Conservation (phyloP, 2,797 vertebrate species). For the Salarias fasciatus region DNA sequence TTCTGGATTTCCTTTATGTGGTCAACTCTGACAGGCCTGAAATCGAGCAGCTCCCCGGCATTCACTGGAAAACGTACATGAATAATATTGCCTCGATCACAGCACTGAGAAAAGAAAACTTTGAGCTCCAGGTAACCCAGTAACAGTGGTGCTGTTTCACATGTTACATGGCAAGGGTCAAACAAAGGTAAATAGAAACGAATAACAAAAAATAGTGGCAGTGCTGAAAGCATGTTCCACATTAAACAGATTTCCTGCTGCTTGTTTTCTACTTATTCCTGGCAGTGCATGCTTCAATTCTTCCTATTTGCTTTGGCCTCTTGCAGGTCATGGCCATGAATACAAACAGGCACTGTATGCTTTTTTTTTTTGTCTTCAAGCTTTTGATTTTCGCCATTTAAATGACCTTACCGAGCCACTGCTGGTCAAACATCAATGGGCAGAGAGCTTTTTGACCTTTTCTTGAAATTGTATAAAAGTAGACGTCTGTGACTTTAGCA, state of each 20-base stretch:
- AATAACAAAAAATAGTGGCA: slow-evolving; percentile 11
- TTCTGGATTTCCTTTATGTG: slow-evolving; percentile 27
- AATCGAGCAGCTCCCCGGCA: slow-evolving; percentile 18
- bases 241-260: slow-evolving; percentile 64
- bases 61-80: slow-evolving; percentile 38
- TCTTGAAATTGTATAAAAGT: slow-evolving; percentile 7
- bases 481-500: slow-evolving; percentile 24
- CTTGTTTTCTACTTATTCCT: slow-evolving; percentile 48
- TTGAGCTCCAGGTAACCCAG: slow-evolving; percentile 39
- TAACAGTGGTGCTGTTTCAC: slow-evolving; percentile 23
- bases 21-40: slow-evolving; percentile 16
- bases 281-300: slow-evolving; percentile 39
- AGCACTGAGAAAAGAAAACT: slow-evolving; percentile 16
- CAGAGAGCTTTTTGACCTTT: slow-evolving; percentile 27
- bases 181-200: slow-evolving; percentile 42
- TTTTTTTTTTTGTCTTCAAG: slow-evolving; percentile 17
- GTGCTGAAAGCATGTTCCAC: slow-evolving; percentile 51
- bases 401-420: slow-evolving; percentile 10
- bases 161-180: slow-evolving; percentile 37
- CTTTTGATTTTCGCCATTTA: slow-evolving; percentile 25
- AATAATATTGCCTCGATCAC: slow-evolving; percentile 42
- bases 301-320: slow-evolving; percentile 58
- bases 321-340: slow-evolving; percentile 43
- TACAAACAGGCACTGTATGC: slow-evolving; percentile 36
- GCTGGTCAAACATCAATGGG: background rate